Percentiles rank a stretch among this genome's conserved stretches.
These are phyloP conservation scores for Nematolebias whitei DNA, from an alignment of 2,113 vertebrate genomes.

Conservation along the genomic window DNA sequence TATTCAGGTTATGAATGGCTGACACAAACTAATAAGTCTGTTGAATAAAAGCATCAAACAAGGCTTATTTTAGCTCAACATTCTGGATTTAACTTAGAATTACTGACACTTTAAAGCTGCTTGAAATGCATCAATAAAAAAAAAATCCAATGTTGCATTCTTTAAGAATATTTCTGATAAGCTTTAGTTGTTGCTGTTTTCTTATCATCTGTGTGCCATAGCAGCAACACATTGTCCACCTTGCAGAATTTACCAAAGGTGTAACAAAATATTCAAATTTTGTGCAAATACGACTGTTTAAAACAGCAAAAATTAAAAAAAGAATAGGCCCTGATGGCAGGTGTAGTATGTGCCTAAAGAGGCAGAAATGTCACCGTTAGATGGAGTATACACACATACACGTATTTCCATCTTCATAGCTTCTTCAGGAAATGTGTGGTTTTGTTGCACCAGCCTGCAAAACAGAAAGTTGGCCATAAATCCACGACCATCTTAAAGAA, in stretches of 20 bases:
- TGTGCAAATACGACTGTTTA: background rate
- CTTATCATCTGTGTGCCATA: background rate
- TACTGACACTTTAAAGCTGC: too few relatives aligned
- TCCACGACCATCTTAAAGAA: conserved; percentile 28
- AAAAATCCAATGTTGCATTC: too few relatives aligned
- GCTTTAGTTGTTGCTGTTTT: background rate
- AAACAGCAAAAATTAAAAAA: background rate
- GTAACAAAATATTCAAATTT: background rate
- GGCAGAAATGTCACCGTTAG: background rate
- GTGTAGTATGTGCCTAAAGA: background rate
- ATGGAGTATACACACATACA: background rate
- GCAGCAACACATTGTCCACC: background rate
- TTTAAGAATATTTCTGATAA: too few relatives aligned
- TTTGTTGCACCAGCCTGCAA: background rate
- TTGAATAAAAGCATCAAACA: background rate
- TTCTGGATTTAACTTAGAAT: too few relatives aligned
- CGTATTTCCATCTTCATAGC: background rate
- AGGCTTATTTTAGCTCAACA: too few relatives aligned
- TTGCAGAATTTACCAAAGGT: too few relatives aligned
- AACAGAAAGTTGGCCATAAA: conserved; percentile 22
- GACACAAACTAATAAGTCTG: too few relatives aligned
- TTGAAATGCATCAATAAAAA: too few relatives aligned
- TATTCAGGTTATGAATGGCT: too few relatives aligned
- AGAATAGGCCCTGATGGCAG: background rate
- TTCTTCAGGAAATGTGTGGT: background rate